Evolutionary conservation across 2,797 vertebrate species (phyloP).

Genomic region (Catamblyrhynchus diadema): DNA sequence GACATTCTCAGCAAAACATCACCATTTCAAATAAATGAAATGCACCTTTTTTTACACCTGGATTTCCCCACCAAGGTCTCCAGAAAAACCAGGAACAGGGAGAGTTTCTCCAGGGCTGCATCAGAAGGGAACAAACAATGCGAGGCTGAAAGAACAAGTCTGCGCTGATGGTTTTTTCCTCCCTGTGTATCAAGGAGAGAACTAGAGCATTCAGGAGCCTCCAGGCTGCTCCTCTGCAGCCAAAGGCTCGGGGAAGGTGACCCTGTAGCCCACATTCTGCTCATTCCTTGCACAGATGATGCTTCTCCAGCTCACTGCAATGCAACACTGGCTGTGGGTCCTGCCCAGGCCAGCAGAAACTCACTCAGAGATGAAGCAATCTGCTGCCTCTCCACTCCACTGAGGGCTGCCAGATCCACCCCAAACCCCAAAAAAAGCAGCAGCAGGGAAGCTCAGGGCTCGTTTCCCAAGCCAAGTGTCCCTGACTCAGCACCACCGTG

Average conservation of each 20-base stretch:
- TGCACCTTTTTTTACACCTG: no score
- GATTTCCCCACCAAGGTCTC: background rate
- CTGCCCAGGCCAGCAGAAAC: background rate
- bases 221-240: background rate
- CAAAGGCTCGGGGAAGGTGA: background rate
- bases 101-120: background rate
- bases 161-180: background rate
- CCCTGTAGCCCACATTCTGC: background rate
- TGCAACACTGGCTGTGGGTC: background rate
- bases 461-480: background rate
- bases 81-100: accelerated
- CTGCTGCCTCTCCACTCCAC: background rate
- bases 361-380: background rate
- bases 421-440: background rate
- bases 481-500: background rate
- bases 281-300: background rate
- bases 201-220: accelerated
- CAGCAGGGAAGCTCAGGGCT: background rate
- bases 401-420: background rate
- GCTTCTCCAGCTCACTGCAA: background rate
- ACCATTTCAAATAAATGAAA: background rate
- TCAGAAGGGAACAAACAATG: background rate
- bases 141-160: background rate
- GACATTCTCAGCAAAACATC: background rate
- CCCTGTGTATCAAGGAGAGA: background rate